Conservation (phyloP, 2,797 vertebrate genomes). For the Sorex maritimensis region DNA sequence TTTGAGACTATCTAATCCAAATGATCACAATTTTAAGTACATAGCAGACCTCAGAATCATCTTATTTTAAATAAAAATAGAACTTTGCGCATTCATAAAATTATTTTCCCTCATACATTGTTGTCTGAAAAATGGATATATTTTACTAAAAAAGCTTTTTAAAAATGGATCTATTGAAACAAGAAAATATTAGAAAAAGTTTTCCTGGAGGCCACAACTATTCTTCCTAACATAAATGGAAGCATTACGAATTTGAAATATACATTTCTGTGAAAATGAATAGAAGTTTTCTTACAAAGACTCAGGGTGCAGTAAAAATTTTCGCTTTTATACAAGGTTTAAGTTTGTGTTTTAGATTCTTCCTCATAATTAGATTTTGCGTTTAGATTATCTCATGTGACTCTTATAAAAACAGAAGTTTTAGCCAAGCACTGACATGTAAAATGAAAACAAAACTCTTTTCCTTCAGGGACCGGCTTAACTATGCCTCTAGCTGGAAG, state of each 20-base stretch:
- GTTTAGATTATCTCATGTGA: slow-evolving; percentile 78
- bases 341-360: slow-evolving; percentile 71
- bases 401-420: slow-evolving; percentile 74
- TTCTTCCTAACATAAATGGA: slow-evolving; percentile 37
- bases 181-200: slow-evolving; percentile 51
- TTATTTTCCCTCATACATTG: slow-evolving; percentile 48
- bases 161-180: slow-evolving; percentile 32
- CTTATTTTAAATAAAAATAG: slow-evolving; percentile 55
- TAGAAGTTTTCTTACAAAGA: slow-evolving; percentile 59
- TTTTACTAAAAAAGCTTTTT: background rate
- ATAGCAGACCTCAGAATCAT: slow-evolving; percentile 54
- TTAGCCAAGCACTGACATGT: slow-evolving; percentile 69
- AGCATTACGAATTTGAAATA: slow-evolving; percentile 59
- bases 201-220: slow-evolving; percentile 30
- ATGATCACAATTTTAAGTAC: slow-evolving; percentile 34
- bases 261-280: slow-evolving; percentile 11
- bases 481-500: slow-evolving; percentile 53
- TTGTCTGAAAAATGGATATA: slow-evolving; percentile 10
- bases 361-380: slow-evolving; percentile 73
- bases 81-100: slow-evolving; percentile 20
- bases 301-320: slow-evolving; percentile 51
- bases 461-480: slow-evolving; percentile 58
- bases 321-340: slow-evolving; percentile 69
- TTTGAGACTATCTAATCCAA: slow-evolving; percentile 57
- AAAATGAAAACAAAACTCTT: slow-evolving; percentile 70